These are phyloP conservation scores for Fratercula arctica DNA, from an alignment of 2,797 vertebrate genomes.

Conservation along the genomic window DNA sequence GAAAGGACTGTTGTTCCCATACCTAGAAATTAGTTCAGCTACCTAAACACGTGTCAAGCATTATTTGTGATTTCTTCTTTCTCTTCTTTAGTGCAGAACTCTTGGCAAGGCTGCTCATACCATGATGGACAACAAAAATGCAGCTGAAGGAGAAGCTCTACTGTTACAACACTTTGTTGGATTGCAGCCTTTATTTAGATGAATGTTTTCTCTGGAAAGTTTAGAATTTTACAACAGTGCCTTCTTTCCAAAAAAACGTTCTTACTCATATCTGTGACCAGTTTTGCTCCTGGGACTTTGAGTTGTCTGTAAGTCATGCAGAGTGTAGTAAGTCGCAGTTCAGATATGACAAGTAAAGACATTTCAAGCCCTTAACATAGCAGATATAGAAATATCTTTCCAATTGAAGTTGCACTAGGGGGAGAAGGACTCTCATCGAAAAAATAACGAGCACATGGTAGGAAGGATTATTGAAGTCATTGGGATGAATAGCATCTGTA, in stretches of 20 bases:
- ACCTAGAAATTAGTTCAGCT: neutral
- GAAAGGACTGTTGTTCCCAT: neutral
- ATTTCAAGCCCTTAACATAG: neutral
- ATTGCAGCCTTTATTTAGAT: neutral
- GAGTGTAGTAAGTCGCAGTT: neutral
- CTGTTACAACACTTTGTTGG: neutral
- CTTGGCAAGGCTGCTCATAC: neutral
- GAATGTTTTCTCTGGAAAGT: neutral
- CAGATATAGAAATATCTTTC: conserved; percentile 26
- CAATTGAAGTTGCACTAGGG: neutral
- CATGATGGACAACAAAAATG: neutral
- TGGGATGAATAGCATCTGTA: neutral
- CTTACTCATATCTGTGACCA: neutral
- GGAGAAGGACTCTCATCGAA: neutral
- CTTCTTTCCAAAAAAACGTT: neutral
- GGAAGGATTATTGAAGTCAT: neutral
- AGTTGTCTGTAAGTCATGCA: neutral
- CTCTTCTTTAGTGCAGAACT: neutral
- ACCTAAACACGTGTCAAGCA: neutral
- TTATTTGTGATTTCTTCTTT: neutral
- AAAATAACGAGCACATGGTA: neutral
- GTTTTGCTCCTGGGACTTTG: neutral
- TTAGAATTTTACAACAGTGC: neutral
- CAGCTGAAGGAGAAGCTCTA: neutral
- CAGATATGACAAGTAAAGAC: neutral